Base-by-base conservation (phyloP, 35 echinoderm and acorn worm genomes). In the Chiridota heheva region DNA sequence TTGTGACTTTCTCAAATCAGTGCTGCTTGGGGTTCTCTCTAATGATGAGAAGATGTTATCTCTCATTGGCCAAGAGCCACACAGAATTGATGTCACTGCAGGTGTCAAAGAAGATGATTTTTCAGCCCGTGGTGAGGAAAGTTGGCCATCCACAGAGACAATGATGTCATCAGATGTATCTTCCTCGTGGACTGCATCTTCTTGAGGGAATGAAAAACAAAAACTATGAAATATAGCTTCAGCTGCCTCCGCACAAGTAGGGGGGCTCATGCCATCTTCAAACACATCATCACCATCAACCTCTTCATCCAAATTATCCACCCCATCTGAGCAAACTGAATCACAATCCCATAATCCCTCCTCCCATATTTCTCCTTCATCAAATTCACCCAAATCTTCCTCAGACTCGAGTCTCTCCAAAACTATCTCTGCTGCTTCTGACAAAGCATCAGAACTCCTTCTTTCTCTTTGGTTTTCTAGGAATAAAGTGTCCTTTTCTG, bases 31-130 rank as follows among this genome's bases (percentile, higher is more conserved):
- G 58, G 51, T 78, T 62, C 62, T 78, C 30, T 78, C 75, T 13
- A 42, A 5, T 2, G 62, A 36, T 35, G 53, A 78, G 26, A 40
- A 42, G 0, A 35, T 30, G 18, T 49, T 35, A 29, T 49, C 40
- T 35, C 62, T 78, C 75, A 78, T 78, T 5, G 75, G 75, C 75
- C 75, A 78, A 40, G 75, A 78, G 35, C 62, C 51, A 78, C 75
- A 78, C 1, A 78, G 75, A 61, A 78, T 78, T 6, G 75, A n/a
- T n/a, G n/a, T n/a, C n/a, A n/a, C n/a, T n/a, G n/a, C n/a, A n/a
- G n/a, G n/a, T n/a, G n/a, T n/a, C n/a, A n/a, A n/a, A n/a, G n/a
- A n/a, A n/a, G n/a, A n/a, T n/a, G n/a, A n/a, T n/a, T n/a, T n/a
- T n/a, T n/a, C n/a, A n/a, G n/a, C n/a, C n/a, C n/a, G n/a, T n/a